phyloP scores from a whole-genome alignment of 1,140 invertebrate genomes.

The Homarus americanus region DNA sequence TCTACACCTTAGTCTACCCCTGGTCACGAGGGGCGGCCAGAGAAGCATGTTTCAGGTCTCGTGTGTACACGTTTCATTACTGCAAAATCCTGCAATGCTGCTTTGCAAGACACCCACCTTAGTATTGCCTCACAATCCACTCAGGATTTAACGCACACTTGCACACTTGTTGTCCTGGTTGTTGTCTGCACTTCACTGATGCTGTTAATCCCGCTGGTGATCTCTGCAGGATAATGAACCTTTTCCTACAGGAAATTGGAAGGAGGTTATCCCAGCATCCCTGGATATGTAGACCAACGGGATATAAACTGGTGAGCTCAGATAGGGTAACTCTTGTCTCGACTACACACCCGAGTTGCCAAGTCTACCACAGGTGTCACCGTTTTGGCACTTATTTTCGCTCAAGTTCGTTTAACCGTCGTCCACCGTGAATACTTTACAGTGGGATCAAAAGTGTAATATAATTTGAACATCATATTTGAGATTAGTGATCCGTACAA shows the following conservation, averaged over 20 bases:
- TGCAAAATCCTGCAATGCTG: background rate
- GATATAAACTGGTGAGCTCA: slow-evolving; percentile 55
- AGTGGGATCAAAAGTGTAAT: background rate
- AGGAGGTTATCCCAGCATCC: slow-evolving; percentile 50
- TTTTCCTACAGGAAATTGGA: slow-evolving; percentile 6
- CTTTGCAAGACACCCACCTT: background rate
- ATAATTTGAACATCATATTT: background rate
- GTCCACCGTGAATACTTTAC: background rate
- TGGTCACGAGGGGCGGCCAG: slow-evolving; percentile 1
- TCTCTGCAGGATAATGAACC: background rate
- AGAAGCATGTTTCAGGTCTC: slow-evolving; percentile 7
- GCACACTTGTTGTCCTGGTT: background rate
- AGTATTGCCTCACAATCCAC: background rate
- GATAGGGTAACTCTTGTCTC: slow-evolving; percentile 67
- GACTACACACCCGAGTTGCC: slow-evolving; percentile 44
- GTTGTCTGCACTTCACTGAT: background rate
- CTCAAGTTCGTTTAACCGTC: slow-evolving; percentile 9
- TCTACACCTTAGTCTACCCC: background rate
- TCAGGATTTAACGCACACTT: background rate
- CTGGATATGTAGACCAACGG: slow-evolving; percentile 57
- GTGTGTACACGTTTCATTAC: slow-evolving; percentile 51
- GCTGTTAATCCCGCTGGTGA: background rate
- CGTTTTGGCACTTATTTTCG: slow-evolving; percentile 52
- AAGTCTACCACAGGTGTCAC: slow-evolving; percentile 42
- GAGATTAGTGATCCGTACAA: background rate